Evolutionary conservation across 1,140 invertebrate species (phyloP).

Genomic region (Kradibia gibbosae): DNA sequence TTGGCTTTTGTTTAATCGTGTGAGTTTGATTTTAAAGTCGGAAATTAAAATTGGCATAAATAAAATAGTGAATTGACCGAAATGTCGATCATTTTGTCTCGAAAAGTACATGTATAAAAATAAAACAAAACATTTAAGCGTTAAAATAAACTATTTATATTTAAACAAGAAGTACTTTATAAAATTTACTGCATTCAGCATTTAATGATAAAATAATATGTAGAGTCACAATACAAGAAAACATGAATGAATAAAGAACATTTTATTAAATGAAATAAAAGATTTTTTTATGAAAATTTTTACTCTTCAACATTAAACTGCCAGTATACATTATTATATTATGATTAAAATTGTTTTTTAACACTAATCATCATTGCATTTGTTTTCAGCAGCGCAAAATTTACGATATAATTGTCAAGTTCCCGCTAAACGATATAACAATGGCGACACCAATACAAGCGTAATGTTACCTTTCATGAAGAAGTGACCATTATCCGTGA

Average conservation of each 20-base stretch:
- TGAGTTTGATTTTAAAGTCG: neutral
- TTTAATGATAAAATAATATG: too few relatives aligned
- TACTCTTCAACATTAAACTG: neutral
- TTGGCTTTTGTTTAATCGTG: neutral
- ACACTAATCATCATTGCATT: neutral
- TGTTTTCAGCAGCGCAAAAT: neutral
- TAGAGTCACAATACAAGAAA: too few relatives aligned
- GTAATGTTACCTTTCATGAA: neutral
- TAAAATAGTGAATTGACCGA: neutral
- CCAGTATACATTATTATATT: neutral
- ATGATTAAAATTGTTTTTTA: neutral
- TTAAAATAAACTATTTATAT: too few relatives aligned
- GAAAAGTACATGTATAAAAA: too few relatives aligned
- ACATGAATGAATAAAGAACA: too few relatives aligned
- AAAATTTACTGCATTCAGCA: too few relatives aligned
- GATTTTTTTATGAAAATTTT: too few relatives aligned
- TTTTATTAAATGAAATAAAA: too few relatives aligned
- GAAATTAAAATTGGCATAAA: neutral
- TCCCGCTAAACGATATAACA: neutral
- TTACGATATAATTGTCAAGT: neutral
- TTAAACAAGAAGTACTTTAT: too few relatives aligned
- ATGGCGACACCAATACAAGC: neutral
- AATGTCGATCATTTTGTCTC: too few relatives aligned
- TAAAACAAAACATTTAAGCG: too few relatives aligned
- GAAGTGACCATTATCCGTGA: neutral